A percentile compares a stretch with the other conserved stretches of the same genome.
These are phyloP conservation scores for Drosophila monieri DNA, from an alignment of 2,888 invertebrate genomes.

Conservation along the genomic window DNA sequence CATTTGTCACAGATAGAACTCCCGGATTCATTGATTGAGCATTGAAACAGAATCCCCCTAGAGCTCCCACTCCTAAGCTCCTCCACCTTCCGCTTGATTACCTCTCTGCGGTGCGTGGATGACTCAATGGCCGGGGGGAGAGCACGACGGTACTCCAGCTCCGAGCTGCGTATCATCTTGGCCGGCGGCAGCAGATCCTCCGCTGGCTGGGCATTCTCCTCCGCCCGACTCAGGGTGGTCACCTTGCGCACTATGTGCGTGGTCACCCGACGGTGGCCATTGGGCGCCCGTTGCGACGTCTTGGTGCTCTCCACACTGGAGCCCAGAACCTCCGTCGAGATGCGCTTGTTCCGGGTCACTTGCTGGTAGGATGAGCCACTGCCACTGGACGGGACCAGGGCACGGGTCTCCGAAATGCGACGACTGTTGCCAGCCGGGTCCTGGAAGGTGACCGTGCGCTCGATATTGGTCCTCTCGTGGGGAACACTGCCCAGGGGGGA, in stretches of 20 bases:
- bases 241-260: slow-evolving; percentile 94
- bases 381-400: slow-evolving; percentile 56
- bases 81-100: slow-evolving; percentile 81
- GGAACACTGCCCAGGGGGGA: slow-evolving; percentile 62
- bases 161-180: slow-evolving; percentile 85
- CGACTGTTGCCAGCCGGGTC: slow-evolving; percentile 63
- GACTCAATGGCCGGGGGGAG: slow-evolving; percentile 85
- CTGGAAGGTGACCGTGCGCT: slow-evolving; percentile 82
- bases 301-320: slow-evolving; percentile 93
- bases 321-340: slow-evolving; percentile 93
- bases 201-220: slow-evolving; percentile 88
- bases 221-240: slow-evolving; percentile 93
- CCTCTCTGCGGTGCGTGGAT: slow-evolving; percentile 90
- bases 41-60: not conserved
- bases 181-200: slow-evolving; percentile 87
- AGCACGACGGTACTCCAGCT: slow-evolving; percentile 84
- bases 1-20: not conserved
- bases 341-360: slow-evolving; percentile 91
- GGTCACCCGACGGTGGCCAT: slow-evolving; percentile 92
- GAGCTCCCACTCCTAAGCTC: not conserved
- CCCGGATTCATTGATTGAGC: not conserved
- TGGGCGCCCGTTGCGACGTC: slow-evolving; percentile 91
- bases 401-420: slow-evolving; percentile 78
- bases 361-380: slow-evolving; percentile 86
- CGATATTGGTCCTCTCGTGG: slow-evolving; percentile 84